Percentiles rank a stretch among this genome's conserved stretches.
These are phyloP conservation scores for Leptoteleia sp. DNA, from an alignment of 1,140 invertebrate genomes.

Conservation along the genomic window DNA sequence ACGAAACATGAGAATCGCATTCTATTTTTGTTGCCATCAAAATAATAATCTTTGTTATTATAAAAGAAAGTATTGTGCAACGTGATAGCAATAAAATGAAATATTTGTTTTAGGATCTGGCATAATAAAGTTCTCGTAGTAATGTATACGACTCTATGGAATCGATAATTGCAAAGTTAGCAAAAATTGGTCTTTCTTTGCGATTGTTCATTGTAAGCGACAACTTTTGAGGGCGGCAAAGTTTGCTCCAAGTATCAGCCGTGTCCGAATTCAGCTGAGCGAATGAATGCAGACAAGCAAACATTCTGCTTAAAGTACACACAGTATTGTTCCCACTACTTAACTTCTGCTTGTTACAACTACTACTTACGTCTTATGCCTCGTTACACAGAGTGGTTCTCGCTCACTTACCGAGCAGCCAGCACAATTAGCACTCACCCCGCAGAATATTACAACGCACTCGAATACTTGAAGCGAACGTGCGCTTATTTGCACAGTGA, in stretches of 20 bases:
- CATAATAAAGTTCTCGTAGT: background rate
- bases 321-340: conserved; percentile 44
- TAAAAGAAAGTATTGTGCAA: background rate
- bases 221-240: conserved; percentile 15
- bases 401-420: conserved; percentile 31
- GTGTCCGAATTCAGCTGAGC: conserved; percentile 38
- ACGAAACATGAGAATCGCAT: no score
- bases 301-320: conserved; percentile 29
- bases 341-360: conserved; percentile 43
- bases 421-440: conserved; percentile 43
- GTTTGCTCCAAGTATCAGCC: conserved; percentile 26
- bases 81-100: background rate
- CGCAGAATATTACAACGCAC: conserved; percentile 26
- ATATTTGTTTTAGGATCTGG: background rate
- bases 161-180: conserved; percentile 26
- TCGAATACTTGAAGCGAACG: conserved; percentile 1
- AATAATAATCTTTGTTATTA: conserved; percentile 9
- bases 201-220: conserved; percentile 6
- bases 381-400: conserved; percentile 44
- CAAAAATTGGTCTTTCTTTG: conserved; percentile 22
- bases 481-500: conserved; percentile 8
- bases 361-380: conserved; percentile 50
- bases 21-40: background rate
- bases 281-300: conserved; percentile 46
- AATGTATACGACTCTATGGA: conserved; percentile 39